Percentiles rank a stretch among this genome's conserved stretches.
Conservation (phyloP, 2,888 invertebrate genomes). For the Junonia oenone region DNA sequence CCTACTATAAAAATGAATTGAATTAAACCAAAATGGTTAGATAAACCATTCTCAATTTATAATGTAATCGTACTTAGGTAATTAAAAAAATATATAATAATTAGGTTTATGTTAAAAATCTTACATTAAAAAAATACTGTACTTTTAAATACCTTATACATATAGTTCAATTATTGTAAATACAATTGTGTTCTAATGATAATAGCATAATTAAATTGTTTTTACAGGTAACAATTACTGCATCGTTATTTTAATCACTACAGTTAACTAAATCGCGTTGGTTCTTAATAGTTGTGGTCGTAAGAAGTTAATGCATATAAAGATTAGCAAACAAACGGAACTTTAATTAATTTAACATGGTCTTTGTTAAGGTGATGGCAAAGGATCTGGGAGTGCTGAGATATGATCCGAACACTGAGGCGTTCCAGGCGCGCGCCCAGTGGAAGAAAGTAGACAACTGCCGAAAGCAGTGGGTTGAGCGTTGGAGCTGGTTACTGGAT, state of each 20-base stretch:
- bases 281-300: not conserved
- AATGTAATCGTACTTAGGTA: too few species aligned
- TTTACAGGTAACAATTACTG: too few species aligned
- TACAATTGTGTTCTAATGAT: too few species aligned
- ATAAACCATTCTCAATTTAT: too few species aligned
- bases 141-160: too few species aligned
- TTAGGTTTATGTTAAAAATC: too few species aligned
- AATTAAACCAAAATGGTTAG: too few species aligned
- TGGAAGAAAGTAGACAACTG: conserved; percentile 68
- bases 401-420: conserved; percentile 64
- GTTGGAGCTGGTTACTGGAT: conserved; percentile 68
- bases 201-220: too few species aligned
- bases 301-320: not conserved
- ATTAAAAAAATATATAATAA: too few species aligned
- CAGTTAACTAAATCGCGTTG: not conserved
- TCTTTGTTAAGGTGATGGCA: conserved; percentile 34
- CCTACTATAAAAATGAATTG: too few species aligned
- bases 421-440: conserved; percentile 68
- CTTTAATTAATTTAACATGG: not conserved
- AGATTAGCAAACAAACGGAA: not conserved
- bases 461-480: conserved; percentile 58
- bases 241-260: not conserved
- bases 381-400: conserved; percentile 39
- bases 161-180: too few species aligned
- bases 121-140: too few species aligned